These are phyloP conservation scores for Xanthia icteritia DNA, from an alignment of 2,888 invertebrate species.

Conservation along the genomic window DNA sequence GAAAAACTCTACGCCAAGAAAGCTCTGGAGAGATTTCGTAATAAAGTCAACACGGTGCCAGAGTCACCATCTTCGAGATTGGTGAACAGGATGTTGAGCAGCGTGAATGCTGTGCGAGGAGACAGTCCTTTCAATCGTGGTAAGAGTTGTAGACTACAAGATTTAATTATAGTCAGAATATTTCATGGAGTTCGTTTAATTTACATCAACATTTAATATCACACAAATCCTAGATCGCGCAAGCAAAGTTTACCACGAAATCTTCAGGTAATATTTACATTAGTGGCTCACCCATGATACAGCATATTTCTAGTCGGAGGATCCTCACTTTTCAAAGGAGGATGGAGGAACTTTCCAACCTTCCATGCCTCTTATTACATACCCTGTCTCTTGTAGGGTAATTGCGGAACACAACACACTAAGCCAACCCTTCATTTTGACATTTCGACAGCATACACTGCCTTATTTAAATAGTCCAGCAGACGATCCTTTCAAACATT, in stretches of 20 bases:
- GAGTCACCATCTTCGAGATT: conserved; percentile 24
- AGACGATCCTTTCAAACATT: too few species aligned
- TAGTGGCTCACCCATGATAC: background rate
- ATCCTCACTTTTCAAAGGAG: background rate
- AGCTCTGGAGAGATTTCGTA: conserved; percentile 37
- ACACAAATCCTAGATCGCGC: too few species aligned
- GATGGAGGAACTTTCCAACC: background rate
- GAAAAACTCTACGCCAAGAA: conserved; percentile 34
- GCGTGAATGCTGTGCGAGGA: background rate
- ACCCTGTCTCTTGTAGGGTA: too few species aligned
- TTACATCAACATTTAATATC: too few species aligned
- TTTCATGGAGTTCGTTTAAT: background rate
- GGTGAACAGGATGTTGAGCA: conserved; percentile 20
- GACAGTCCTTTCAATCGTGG: conserved; percentile 7
- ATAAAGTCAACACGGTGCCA: conserved; percentile 23
- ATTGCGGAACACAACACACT: too few species aligned
- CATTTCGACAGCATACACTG: too few species aligned
- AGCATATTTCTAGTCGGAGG: background rate
- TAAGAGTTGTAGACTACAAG: conserved; percentile 8
- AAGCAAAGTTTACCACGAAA: too few species aligned
- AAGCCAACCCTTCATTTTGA: too few species aligned
- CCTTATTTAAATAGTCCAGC: too few species aligned
- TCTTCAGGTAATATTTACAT: background rate
- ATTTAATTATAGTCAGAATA: background rate
- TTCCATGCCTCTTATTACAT: too few species aligned